Evolutionary conservation across 2,113 vertebrate genomes (phyloP).

Genomic region (Microcebus murinus): DNA sequence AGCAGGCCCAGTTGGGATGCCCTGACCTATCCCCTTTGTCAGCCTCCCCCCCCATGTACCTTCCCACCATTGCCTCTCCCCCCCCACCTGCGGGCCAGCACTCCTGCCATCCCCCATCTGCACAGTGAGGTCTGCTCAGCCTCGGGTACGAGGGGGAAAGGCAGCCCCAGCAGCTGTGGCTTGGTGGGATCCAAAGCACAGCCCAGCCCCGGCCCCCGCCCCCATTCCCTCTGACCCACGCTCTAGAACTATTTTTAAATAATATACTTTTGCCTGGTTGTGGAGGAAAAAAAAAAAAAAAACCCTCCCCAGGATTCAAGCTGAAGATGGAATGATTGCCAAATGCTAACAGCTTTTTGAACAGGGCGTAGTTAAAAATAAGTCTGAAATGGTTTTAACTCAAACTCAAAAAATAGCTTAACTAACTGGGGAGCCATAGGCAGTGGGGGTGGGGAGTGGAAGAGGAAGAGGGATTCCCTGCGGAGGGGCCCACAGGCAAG

Average conservation of each 20-base stretch:
- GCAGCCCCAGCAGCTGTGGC: background rate
- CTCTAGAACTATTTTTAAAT: slow-evolving; percentile 77
- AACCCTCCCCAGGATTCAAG: slow-evolving; percentile 67
- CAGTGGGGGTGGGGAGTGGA: slow-evolving; percentile 51
- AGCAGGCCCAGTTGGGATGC: background rate
- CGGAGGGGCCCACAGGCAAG: background rate
- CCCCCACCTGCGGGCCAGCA: background rate
- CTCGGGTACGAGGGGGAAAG: background rate
- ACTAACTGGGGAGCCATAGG: slow-evolving; percentile 60
- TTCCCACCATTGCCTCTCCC: background rate
- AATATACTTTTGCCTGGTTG: slow-evolving; percentile 64
- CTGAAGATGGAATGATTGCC: slow-evolving; percentile 80
- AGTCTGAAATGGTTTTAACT: slow-evolving; percentile 74
- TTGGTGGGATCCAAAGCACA: background rate
- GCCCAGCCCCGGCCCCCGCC: background rate
- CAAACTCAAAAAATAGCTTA: slow-evolving; percentile 77
- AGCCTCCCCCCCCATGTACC: background rate
- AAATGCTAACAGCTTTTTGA: slow-evolving; percentile 80
- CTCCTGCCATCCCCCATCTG: too few species aligned
- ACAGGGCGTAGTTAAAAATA: slow-evolving; percentile 80
- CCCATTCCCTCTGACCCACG: slow-evolving; percentile 62
- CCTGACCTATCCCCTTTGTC: background rate
- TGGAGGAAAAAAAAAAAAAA: background rate
- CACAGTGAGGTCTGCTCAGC: background rate
- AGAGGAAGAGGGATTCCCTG: slow-evolving; percentile 70